These are phyloP conservation scores for Petroica traversi DNA, from an alignment of 2,113 vertebrate genomes.

Conservation along the genomic window DNA sequence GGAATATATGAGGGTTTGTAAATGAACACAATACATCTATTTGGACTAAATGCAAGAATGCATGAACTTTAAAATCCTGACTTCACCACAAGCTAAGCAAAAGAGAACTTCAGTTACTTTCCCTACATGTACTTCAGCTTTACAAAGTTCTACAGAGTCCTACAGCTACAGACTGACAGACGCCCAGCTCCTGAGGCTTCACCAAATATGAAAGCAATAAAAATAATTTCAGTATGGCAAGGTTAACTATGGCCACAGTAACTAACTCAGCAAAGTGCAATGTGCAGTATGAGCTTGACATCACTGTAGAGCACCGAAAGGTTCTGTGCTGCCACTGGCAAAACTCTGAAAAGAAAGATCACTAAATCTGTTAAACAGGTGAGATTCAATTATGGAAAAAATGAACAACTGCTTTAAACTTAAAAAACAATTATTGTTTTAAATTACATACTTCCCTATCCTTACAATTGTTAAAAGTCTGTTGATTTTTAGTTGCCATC, in stretches of 20 bases:
- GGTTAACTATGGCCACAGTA: neutral
- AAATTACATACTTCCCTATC: neutral
- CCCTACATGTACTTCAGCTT: neutral
- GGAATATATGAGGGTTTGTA: neutral
- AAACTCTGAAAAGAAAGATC: neutral
- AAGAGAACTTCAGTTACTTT: neutral
- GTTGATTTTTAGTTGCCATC: neutral
- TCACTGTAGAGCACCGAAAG: neutral
- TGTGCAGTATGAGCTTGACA: neutral
- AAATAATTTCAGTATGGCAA: neutral
- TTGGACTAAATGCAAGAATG: neutral
- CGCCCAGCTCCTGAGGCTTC: neutral
- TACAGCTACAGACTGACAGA: neutral
- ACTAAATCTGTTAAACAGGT: neutral
- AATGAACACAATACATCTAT: neutral
- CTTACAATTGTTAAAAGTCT: neutral
- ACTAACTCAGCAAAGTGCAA: neutral
- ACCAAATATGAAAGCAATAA: neutral
- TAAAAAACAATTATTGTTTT: neutral
- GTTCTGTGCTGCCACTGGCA: neutral
- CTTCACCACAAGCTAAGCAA: neutral
- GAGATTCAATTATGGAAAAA: neutral
- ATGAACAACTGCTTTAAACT: neutral
- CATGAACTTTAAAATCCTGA: neutral
- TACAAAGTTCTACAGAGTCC: neutral